Conservation (phyloP, 2,888 invertebrate species). For the Drosophila mayaguana region DNA sequence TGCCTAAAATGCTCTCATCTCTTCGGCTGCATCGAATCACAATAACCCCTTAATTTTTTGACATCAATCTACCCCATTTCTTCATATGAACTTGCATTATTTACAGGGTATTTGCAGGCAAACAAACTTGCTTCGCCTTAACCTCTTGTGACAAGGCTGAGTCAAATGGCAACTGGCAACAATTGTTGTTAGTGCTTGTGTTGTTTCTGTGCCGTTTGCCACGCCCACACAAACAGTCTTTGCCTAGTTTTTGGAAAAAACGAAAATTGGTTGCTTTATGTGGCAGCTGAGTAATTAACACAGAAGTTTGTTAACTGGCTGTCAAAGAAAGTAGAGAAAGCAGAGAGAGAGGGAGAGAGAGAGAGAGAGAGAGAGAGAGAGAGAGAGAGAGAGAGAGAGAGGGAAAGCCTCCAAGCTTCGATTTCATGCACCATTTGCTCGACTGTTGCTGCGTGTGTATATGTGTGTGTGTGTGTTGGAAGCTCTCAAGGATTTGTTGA, state of each 20-base stretch:
- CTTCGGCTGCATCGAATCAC: too few species aligned
- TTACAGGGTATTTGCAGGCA: slow-evolving; percentile 6
- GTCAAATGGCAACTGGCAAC: slow-evolving; percentile 10
- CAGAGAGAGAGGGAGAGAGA: too few species aligned
- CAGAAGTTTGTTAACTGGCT: slow-evolving; percentile 43
- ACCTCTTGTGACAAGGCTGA: slow-evolving; percentile 11
- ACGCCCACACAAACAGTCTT: slow-evolving; percentile 4
- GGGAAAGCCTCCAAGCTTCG: slow-evolving; percentile 11
- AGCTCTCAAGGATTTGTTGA: slow-evolving; percentile 32
- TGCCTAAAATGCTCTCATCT: too few species aligned
- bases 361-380: too few species aligned
- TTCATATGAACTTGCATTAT: too few species aligned
- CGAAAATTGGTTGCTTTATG: slow-evolving; percentile 19
- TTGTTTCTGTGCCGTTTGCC: slow-evolving; percentile 3
- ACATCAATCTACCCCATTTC: too few species aligned
- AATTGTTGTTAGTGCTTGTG: slow-evolving; percentile 6
- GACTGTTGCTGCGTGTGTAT: slow-evolving; percentile 11
- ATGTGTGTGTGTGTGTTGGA: not conserved
- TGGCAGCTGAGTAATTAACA: slow-evolving; percentile 43
- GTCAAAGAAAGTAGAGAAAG: not conserved
- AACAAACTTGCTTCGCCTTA: slow-evolving; percentile 24
- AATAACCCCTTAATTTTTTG: too few species aligned
- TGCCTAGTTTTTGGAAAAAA: not conserved
- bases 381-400: too few species aligned
- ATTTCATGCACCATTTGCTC: slow-evolving; percentile 40